Conservation (phyloP, 2,888 invertebrate species). For the Embidobia sp. region DNA sequence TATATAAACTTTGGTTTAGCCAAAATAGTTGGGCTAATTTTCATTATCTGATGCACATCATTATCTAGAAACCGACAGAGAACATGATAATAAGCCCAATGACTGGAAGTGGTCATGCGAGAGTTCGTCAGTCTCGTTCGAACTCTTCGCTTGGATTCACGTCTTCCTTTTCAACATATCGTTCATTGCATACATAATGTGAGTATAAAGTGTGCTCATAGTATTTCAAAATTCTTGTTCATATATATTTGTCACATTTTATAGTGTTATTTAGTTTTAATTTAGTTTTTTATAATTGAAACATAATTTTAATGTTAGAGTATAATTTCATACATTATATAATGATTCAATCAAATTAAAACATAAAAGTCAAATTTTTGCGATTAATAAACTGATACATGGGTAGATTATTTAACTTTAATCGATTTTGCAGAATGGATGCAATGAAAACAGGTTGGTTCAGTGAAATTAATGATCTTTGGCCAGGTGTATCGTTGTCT, state of each 20-base stretch:
- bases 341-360: too few relatives aligned
- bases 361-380: too few relatives aligned
- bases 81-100: constrained; percentile 40
- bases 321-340: too few relatives aligned
- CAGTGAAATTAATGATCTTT: constrained; percentile 93
- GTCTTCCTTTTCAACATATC: constrained; percentile 4
- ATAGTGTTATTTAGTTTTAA: too few relatives aligned
- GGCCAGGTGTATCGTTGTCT: constrained; percentile 95
- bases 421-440: constrained; percentile 84
- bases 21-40: constrained; percentile 14
- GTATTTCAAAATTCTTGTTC: too few relatives aligned
- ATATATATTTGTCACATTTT: too few relatives aligned
- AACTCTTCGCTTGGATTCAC: constrained; percentile 18
- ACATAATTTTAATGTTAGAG: too few relatives aligned
- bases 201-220: too few relatives aligned
- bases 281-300: too few relatives aligned
- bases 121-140: constrained; percentile 42
- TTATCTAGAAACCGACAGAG: constrained; percentile 32
- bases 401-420: neutral
- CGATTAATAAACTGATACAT: too few relatives aligned
- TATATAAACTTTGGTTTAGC: too few relatives aligned
- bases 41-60: constrained; percentile 21
- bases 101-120: constrained; percentile 46
- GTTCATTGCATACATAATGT: too few relatives aligned
- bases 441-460: constrained; percentile 93